Evolutionary conservation across 1,140 invertebrate genomes (phyloP), one percentile per base, ranked within the genome.

Genomic region (Drosophila miranda): DNA sequence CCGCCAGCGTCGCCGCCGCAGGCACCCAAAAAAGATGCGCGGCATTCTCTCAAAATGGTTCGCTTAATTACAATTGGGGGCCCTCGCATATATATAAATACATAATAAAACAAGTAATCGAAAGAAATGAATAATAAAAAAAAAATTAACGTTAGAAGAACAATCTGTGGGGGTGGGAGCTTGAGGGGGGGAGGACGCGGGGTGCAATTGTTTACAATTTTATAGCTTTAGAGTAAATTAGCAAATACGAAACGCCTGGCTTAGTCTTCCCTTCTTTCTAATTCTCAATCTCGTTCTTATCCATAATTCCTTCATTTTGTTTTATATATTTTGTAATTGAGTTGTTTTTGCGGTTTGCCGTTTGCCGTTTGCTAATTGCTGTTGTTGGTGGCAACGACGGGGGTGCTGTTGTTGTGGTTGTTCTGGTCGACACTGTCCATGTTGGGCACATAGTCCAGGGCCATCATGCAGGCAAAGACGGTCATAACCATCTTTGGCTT

Each of bases 401-500:
- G 34, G 11, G 34, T 38, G 34, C 34, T 62, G 59, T 82, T 86
- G 70, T 90, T 90, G 70, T 90, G 84, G 46, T 90, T 90, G 51
- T 90, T 84, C 75, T 91, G 89, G 52, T 89, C 89, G 0, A 91
- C 89, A 49, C 89, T 90, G 61, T 96, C 96, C 95, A 97, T 95
- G 83, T 95, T 95, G 55, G 97, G 97, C 81, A 98, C 94, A 91
- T 98, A 98, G 92, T 98, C 98, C 87, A 97, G 94, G 16, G 97
- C 97, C 98, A 99, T 99, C 64, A 99, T 93, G 91, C 98, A 99
- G 23, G 99, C 98, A 93, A 99, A 99, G 48, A 99, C 96, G 6
- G 99, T 99, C 98, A 99, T 98, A 21, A 99, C 96, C 98, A 99
- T 99, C 92, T 99, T 99, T 28, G 95, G 96, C 91, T 99, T 99